Base-by-base conservation (phyloP, 37 sponge, comb jelly and placozoan species). In the Bolinopsis microptera region DNA sequence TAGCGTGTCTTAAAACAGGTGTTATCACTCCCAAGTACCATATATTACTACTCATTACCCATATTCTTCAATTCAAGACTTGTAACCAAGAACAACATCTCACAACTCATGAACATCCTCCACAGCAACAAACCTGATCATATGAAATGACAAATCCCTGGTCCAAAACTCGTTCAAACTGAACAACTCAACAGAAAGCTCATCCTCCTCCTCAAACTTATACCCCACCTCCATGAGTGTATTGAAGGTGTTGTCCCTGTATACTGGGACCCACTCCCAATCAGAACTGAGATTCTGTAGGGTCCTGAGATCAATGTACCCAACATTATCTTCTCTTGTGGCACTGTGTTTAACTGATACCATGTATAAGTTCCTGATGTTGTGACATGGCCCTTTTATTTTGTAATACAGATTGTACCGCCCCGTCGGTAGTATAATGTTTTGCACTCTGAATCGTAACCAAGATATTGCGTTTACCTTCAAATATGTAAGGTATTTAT, bases 231-330 rank as follows among this genome's bases (percentile, higher is more conserved):
- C 32, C 21, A 77, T 34, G 1, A 77, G 80, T 34, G 34, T 34
- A 32, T 34, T 77, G 36, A 13, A 77, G 33, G 21, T 13, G 21
- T 1, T 33, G 37, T 77, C 80, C 1, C 80, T 77, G 80, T 35
- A 77, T 3, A 77, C 80, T 1, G 80, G 80, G 0, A 77, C 21
- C 80, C 80, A 77, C 80, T 35, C 21, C 80, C 80, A 77, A 13
- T 32, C 3, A 3, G 18, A 35, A 28, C 37, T 36, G 3, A 77
- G 32, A 3, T 9, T 32, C 22, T 1, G 21, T 0, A 77, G 35
- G 1, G 28, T 18, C 5, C 21, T 9, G 21, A 32, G 80, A 32
- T 77, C 5, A 22, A 77, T 77, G 33, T 35, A 77, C 13, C 80
- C 80, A 3, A 9, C 32, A 3, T 1, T 77, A 0, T 35, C 32